Evolutionary conservation across 1,140 invertebrate species (phyloP).

Genomic region (Cyrtorhinus lividipennis): DNA sequence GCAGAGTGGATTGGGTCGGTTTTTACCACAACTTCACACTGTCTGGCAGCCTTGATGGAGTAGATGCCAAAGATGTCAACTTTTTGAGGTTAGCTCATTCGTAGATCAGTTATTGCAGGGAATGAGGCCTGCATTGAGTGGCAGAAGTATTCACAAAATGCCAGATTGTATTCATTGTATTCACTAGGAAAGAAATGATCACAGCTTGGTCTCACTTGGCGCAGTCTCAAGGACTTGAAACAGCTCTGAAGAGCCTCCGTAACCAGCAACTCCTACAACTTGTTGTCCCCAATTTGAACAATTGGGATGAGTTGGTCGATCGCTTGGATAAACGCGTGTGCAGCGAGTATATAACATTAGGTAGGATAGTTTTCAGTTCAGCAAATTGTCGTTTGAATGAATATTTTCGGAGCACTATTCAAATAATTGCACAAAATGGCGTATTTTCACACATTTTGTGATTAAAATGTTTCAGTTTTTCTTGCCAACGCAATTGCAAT

Average conservation of each 20-base stretch:
- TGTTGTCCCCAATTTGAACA: not conserved
- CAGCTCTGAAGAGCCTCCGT: not conserved
- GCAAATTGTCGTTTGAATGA: no score
- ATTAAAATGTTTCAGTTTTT: no score
- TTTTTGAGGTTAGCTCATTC: no score
- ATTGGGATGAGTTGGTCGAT: not conserved
- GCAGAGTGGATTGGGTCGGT: not conserved
- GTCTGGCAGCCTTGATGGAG: not conserved
- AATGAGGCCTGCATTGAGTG: no score
- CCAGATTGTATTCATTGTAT: no score
- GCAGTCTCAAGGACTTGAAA: not conserved
- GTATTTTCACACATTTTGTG: no score
- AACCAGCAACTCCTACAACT: not conserved
- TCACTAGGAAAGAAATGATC: not conserved
- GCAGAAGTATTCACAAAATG: no score
- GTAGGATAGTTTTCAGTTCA: no score
- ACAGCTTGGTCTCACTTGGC: not conserved
- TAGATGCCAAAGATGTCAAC: not conserved
- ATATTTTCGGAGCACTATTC: no score
- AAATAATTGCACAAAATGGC: no score
- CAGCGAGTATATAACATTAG: not conserved
- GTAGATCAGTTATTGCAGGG: no score
- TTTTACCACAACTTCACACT: not conserved
- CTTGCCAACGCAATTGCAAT: no score
- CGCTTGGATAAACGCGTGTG: not conserved